These are phyloP conservation scores for Drosophila diplacantha DNA, from an alignment of 2,888 invertebrate species.

Conservation along the genomic window DNA sequence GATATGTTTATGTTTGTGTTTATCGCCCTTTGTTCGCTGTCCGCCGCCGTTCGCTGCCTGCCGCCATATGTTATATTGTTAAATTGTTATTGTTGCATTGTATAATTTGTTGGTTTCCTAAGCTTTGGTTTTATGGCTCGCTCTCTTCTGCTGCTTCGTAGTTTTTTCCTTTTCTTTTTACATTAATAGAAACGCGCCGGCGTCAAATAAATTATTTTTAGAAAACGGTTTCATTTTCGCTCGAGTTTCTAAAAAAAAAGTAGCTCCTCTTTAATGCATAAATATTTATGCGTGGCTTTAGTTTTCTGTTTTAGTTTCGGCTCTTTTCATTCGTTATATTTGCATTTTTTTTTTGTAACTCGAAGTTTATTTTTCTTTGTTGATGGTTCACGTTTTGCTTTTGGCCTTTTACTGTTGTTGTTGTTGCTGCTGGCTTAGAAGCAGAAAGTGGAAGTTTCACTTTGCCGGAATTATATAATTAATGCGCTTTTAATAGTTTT, in stretches of 20 bases:
- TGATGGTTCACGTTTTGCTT: conserved; percentile 65
- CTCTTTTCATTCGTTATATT: conserved; percentile 1
- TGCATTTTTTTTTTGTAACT: conserved; percentile 6
- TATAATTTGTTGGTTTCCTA: conserved; percentile 5
- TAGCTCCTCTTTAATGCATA: conserved; percentile 21
- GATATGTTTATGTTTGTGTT: conserved; percentile 32
- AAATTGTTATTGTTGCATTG: conserved; percentile 25
- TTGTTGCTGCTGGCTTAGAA: conserved; percentile 51
- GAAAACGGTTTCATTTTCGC: conserved; percentile 66
- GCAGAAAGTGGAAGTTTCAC: conserved; percentile 58
- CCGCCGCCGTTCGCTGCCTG: conserved; percentile 30
- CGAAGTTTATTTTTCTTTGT: conserved; percentile 33
- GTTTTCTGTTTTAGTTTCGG: conserved; percentile 3
- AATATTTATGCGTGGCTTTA: conserved; percentile 53
- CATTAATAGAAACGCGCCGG: conserved; percentile 45
- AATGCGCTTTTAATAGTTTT: conserved; percentile 65
- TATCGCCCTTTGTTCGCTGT: conserved; percentile 47
- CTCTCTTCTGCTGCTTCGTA: conserved; percentile 2
- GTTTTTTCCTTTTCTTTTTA: conserved; percentile 13
- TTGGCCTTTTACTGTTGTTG: conserved; percentile 14
- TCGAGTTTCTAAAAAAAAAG: conserved; percentile 31
- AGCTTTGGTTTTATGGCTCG: conserved; percentile 2
- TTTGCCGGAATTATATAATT: conserved; percentile 57
- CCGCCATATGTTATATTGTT: conserved; percentile 50
- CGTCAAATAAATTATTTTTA: conserved; percentile 60